Percentiles rank a stretch among this genome's conserved stretches.
These are phyloP conservation scores for Cepaea nemoralis DNA, from an alignment of 1,140 invertebrate genomes.

Conservation along the genomic window DNA sequence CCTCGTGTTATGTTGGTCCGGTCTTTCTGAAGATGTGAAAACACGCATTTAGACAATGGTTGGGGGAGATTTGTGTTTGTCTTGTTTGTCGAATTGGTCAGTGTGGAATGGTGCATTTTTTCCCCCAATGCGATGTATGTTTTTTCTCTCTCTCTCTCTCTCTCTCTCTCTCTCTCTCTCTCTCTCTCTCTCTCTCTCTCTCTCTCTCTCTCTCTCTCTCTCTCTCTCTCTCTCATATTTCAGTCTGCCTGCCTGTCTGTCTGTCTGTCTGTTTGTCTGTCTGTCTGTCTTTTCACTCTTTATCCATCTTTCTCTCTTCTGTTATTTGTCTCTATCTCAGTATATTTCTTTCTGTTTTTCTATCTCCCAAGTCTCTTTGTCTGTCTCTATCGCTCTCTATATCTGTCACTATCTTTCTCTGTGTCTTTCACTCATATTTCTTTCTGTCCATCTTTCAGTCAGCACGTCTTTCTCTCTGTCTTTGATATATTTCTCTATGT, in stretches of 20 bases:
- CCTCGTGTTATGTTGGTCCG: no score
- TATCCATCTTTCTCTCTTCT: neutral
- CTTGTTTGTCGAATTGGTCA: no score
- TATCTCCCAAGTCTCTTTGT: neutral
- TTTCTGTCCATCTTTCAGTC: neutral
- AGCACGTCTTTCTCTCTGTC: no score
- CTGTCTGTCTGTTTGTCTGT: no score
- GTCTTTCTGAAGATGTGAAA: no score
- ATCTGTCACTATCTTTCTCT: neutral
- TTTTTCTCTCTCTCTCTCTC: neutral
- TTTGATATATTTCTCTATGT: no score
- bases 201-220: slow-evolving; percentile 8
- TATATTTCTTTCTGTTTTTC: neutral
- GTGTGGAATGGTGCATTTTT: no score
- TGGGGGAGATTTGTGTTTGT: no score
- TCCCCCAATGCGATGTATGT: neutral
- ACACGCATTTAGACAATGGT: no score
- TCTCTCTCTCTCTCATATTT: neutral
- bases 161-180: neutral
- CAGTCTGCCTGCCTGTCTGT: no score
- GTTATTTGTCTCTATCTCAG: neutral
- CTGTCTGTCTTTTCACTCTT: no score
- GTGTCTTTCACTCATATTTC: neutral
- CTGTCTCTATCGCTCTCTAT: no score
- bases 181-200: neutral